These are phyloP conservation scores for Pachyrhynchus sulphureomaculatus DNA, from an alignment of 1,140 invertebrate species.

Conservation along the genomic window DNA sequence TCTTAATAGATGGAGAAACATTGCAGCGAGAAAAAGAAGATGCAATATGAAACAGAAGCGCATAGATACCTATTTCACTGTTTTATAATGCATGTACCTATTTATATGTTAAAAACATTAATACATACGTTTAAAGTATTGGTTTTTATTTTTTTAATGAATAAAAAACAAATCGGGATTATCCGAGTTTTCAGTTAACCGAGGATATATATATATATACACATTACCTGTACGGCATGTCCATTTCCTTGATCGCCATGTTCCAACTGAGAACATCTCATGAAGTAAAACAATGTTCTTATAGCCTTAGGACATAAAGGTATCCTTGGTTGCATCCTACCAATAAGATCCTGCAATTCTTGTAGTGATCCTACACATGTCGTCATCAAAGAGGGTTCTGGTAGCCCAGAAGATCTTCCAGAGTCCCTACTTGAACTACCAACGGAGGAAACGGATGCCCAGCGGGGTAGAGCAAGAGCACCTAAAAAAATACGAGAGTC, in stretches of 20 bases:
- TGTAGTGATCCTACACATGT: conserved; percentile 83
- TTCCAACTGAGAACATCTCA: conserved; percentile 81
- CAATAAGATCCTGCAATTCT: conserved; percentile 74
- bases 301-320: conserved; percentile 68
- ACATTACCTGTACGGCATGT: conserved; percentile 36
- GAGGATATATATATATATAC: no score
- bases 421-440: conserved; percentile 57
- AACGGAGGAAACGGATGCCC: conserved; percentile 78
- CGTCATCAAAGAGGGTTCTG: conserved; percentile 75
- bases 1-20: no score
- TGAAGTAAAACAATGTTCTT: conserved; percentile 83
- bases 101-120: no score
- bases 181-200: no score
- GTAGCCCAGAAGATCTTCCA: conserved; percentile 47
- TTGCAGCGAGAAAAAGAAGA: no score
- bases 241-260: conserved; percentile 51
- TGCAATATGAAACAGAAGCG: no score
- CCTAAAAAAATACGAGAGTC: conserved; percentile 54
- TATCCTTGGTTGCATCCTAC: conserved; percentile 58
- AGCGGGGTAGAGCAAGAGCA: conserved; percentile 77
- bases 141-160: no score
- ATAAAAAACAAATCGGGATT: no score
- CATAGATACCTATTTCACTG: no score
- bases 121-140: no score
- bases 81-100: no score